Evolutionary conservation across 2,888 invertebrate genomes (phyloP).

Genomic region (Dryomyza anilis): DNA sequence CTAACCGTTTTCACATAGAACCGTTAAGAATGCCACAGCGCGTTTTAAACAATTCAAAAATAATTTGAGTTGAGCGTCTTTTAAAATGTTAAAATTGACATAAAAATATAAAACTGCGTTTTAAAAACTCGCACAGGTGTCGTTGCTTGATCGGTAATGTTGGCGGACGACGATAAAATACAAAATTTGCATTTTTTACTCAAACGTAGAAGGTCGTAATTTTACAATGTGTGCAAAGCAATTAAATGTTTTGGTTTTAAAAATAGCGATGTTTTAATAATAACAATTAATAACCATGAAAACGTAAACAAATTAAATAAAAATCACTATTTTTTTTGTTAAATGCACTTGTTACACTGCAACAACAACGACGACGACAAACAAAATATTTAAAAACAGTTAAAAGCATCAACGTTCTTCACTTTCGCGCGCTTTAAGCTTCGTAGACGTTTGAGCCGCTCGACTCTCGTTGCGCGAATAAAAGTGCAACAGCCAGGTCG

Average conservation of each 20-base stretch:
- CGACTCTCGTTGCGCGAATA: slow-evolving; percentile 38
- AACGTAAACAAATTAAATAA: too few species aligned
- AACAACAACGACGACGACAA: too few species aligned
- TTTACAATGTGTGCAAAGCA: too few species aligned
- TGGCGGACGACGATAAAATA: too few species aligned
- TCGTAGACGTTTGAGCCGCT: slow-evolving; percentile 26
- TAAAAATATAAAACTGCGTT: slow-evolving; percentile 11
- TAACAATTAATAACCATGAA: background rate
- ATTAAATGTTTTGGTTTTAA: background rate
- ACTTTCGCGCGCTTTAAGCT: background rate
- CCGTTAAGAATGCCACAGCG: background rate
- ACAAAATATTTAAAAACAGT: too few species aligned
- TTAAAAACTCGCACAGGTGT: too few species aligned
- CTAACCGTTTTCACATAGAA: slow-evolving; percentile 7
- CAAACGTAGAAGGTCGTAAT: too few species aligned
- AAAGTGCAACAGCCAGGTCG: slow-evolving; percentile 35
- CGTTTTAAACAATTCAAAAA: background rate
- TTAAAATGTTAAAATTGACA: background rate
- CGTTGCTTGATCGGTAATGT: too few species aligned
- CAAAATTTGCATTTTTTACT: too few species aligned
- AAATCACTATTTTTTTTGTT: too few species aligned
- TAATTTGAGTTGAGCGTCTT: background rate
- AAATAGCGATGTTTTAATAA: background rate
- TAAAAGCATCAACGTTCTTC: too few species aligned
- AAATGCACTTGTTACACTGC: too few species aligned